Evolutionary conservation across 2,113 vertebrate species (phyloP), one percentile per base, ranked within the genome.

Genomic region (Ursus arctos): DNA sequence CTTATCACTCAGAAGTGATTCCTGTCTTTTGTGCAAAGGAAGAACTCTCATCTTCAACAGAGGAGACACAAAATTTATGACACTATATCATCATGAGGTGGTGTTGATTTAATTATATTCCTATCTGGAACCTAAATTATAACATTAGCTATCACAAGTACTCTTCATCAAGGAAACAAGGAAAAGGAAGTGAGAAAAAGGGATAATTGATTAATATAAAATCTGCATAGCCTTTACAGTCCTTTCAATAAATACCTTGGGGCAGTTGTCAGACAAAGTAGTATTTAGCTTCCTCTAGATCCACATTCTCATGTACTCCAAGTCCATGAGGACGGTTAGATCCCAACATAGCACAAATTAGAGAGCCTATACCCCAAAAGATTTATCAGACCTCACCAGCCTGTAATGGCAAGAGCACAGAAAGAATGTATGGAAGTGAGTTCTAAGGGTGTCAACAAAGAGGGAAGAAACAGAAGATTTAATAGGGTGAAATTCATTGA

Each of bases 131-230:
- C 0, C 7, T 40, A 88, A 82, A 49, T 63, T 81, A 55, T 87
- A 81, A 81, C 15, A 19, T 53, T 55, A 86, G 21, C 9, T 61
- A 77, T 14, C 19, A 71, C 18, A 31, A 51, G 26, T 59, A 76
- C 16, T 84, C 47, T 87, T 93, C 57, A 81, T 95, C 72, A 86
- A 93, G 72, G 22, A 97, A 97, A 33, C 22, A 89, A 85, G 55
- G 53, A 89, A 28, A 83, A 63, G 8, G 61, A 51, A 88, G 36
- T 69, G 36, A 92, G 47, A 94, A 76, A 79, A 91, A 61, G 14
- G 72, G 59, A 63, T 33, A 88, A 87, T 22, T 88, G 4, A 76
- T 71, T 92, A 89, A 51, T 28, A 88, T n/a, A 85, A 97, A 92
- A 89, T 89, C 72, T 53, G 1, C 36, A 92, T 57, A 49, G 4